These are phyloP conservation scores for Parazoanthus swiftii DNA, from an alignment of 92 coral and sea anemone genomes.

Conservation along the genomic window DNA sequence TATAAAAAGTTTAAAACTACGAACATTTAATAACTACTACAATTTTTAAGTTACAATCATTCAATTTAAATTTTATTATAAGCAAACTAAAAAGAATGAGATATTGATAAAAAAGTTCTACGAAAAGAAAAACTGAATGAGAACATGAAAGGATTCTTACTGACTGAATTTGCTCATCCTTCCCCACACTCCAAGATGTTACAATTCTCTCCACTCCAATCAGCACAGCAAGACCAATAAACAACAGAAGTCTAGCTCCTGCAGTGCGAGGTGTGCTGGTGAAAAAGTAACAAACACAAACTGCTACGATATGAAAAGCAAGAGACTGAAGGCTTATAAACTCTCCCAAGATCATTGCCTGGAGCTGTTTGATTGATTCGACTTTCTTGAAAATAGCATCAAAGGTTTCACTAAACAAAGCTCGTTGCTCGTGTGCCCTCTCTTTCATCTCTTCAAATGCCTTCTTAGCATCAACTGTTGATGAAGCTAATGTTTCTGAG, in stretches of 20 bases:
- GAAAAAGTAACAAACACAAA: constrained; percentile 84
- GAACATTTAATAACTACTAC: no score
- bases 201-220: constrained; percentile 76
- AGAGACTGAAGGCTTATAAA: constrained; percentile 94
- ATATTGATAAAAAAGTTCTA: no score
- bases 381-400: constrained; percentile 89
- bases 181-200: constrained; percentile 70
- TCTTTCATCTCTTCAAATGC: constrained; percentile 91
- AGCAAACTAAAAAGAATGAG: neutral
- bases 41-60: no score
- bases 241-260: constrained; percentile 81
- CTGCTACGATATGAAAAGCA: constrained; percentile 88
- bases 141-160: neutral
- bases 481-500: constrained; percentile 72
- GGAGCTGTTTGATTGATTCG: constrained; percentile 84
- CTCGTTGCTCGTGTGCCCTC: constrained; percentile 82
- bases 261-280: constrained; percentile 97
- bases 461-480: constrained; percentile 78
- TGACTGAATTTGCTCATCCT: constrained; percentile 58
- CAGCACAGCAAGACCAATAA: constrained; percentile 65
- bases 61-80: no score
- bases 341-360: constrained; percentile 96
- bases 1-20: no score
- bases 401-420: constrained; percentile 89
- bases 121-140: neutral